Percentiles rank a stretch among this genome's conserved stretches.
phyloP scores from a whole-genome alignment of 1,140 invertebrate genomes.

The Subanguina moxae region DNA sequence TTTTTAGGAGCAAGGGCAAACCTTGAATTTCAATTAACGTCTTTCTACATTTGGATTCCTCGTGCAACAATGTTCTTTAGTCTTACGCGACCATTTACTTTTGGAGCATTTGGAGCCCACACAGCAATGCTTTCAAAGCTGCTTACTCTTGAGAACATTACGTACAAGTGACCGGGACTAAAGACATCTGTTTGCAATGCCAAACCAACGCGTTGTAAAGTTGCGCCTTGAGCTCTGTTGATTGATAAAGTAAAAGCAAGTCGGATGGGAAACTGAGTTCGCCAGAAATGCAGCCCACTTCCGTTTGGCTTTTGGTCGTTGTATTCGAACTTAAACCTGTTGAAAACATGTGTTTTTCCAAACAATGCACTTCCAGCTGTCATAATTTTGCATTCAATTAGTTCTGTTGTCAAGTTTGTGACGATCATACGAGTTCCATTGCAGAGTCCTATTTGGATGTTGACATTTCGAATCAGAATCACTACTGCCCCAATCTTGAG shows the following conservation, averaged over 20 bases:
- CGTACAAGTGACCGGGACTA: constrained; percentile 12
- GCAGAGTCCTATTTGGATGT: not conserved
- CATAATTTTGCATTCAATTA: not conserved
- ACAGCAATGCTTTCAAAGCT: not conserved
- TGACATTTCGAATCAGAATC: constrained; percentile 5
- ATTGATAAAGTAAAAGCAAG: constrained; percentile 64
- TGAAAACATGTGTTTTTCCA: not conserved
- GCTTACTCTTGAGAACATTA: constrained; percentile 11
- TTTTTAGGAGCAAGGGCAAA: too few species aligned
- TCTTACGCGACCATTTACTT: too few species aligned
- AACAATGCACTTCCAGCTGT: not conserved
- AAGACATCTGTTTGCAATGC: constrained; percentile 44
- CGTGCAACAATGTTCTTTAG: too few species aligned
- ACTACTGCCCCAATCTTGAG: constrained; percentile 16
- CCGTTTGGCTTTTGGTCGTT: not conserved
- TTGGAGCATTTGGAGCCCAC: too few species aligned
- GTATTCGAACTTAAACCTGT: not conserved
- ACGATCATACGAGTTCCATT: constrained; percentile 24
- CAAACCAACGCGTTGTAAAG: constrained; percentile 57
- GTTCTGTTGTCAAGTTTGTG: not conserved
- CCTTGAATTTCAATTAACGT: too few species aligned
- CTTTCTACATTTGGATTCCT: too few species aligned
- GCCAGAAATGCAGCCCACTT: constrained; percentile 45
- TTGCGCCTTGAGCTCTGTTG: constrained; percentile 64
- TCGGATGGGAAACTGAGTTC: constrained; percentile 61